Conservation (phyloP, 2,113 vertebrate genomes). For the Eidolon helvum region DNA sequence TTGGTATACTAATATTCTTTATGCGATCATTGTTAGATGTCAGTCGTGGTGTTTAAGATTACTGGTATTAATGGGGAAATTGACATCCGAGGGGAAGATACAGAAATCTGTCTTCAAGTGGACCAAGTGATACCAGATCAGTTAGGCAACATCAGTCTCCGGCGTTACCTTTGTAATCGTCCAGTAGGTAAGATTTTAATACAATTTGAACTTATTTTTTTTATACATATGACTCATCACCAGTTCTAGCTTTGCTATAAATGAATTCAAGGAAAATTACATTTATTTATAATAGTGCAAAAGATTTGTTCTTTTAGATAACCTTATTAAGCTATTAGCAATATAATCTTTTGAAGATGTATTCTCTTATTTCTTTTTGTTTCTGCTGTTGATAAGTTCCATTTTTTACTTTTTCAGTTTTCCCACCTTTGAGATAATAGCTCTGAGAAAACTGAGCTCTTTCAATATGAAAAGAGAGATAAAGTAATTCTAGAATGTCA, state of each 20-base stretch:
- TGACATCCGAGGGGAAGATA: constrained; percentile 92
- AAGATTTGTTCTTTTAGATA: background rate
- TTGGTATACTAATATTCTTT: constrained; percentile 59
- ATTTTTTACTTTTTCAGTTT: background rate
- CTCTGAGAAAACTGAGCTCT: background rate
- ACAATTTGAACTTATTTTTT: background rate
- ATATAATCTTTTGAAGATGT: background rate
- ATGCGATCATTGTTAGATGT: constrained; percentile 88
- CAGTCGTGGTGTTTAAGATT: constrained; percentile 95
- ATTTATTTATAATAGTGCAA: constrained; percentile 9
- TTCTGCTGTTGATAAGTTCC: background rate
- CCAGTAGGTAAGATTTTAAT: constrained; percentile 89
- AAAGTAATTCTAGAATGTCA: background rate
- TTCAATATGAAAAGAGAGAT: background rate
- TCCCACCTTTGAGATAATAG: background rate
- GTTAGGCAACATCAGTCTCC: constrained; percentile 93
- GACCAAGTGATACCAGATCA: constrained; percentile 90
- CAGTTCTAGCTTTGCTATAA: constrained; percentile 16
- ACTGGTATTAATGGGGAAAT: constrained; percentile 91
- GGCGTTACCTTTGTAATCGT: constrained; percentile 95
- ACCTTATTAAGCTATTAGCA: constrained; percentile 7
- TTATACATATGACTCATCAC: background rate
- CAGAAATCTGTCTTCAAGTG: constrained; percentile 92
- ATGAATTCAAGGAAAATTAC: constrained; percentile 34
- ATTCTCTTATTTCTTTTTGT: background rate